Evolutionary conservation across 2,888 invertebrate species (phyloP), one percentile per base, ranked within the genome.

Genomic region (Hirtodrosophila histrioides): DNA sequence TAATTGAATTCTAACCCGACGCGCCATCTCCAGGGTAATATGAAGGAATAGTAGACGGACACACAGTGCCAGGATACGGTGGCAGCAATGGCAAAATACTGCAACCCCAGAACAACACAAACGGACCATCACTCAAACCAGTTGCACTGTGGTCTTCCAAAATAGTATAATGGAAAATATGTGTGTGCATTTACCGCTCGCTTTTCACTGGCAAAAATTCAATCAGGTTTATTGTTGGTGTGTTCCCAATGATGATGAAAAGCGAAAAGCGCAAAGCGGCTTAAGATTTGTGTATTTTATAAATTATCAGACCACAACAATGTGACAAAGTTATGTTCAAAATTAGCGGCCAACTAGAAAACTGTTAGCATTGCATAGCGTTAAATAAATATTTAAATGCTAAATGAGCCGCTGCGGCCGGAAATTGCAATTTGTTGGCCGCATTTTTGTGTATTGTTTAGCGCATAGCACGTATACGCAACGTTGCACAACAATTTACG

Each of bases 1-100:
- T 86, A 84, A 84, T 88, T 86, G 84, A 84, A 84, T 84, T 80
- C 85, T 86, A 88, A 78, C 57, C 87, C 82, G 68, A 85, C 58
- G 75, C 75, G 71, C 61, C 73, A 78, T 87, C 82, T 85, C 82
- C 65, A 78, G 82, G 82, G 82, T 78, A 86, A 85, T 87, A 78
- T 66, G 63, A 67, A 57, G 62, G 41, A 37, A 53, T 6, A 50
- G 39, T 7, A 49, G 46, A 63, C 48, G 69, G 37, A 54, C 39
- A 74, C 29, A 39, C 37, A 45, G 17, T 5, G 27, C 27, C 27
- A 27, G 27, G 27, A 33, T 17, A 9, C 54, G 41, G 40, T 46
- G 45, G 31, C 45, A 24, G 11, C 17, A 57, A 27, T 44, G 39
- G 17, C 17, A 17, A 17, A 17, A 17, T 17, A 31, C 43, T 48